Base-by-base conservation (phyloP, 1,140 invertebrate species). In the Berghia stephanieae region DNA sequence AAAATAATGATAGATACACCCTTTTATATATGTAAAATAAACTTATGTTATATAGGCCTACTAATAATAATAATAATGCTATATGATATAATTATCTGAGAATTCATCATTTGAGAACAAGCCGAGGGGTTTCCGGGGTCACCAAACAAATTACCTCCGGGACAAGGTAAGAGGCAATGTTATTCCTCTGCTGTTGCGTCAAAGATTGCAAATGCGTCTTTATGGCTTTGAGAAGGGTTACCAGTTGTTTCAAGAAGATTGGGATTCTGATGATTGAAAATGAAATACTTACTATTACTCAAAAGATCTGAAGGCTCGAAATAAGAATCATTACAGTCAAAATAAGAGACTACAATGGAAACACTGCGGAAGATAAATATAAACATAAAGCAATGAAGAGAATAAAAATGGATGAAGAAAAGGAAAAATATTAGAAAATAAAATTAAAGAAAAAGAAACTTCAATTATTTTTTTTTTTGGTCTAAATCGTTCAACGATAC, bases 161-260 rank as follows among this genome's bases (percentile, higher is more conserved):
- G 83, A 93, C 91, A 78, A 93, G 89, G 88, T 92, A 92, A 52
- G 90, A 89, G 10, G 92, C 92, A 73, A 93, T 89, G 81, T 93
- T 92, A 69, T 92, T 89, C 72, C 92, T 87, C 84, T 93, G 92
- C 36, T 89, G 85, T 44, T 89, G 85, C 70, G 89, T 90, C 75
- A 93, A 89, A n/a, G 88, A 89, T 34, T 91, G 90, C 78, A 93
- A 91, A 66, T 92, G 92, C 40, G 88, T 89, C 72, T 92, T 91
- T 44, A 92, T 88, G 57, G 91, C 91, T 76, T 91, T 89, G n/a
- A 93, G 85, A 72, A 93, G 90, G 73, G 90, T 91, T 75, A 91
- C 89, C 31, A 92, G 84, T 82, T 93, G 92, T 44, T 90, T 91
- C 82, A 93, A 89, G 78, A 93, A 92, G n/a, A 93, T 89, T 2